Base-by-base conservation (phyloP, 2,113 vertebrate species). In the Galeopterus variegatus region DNA sequence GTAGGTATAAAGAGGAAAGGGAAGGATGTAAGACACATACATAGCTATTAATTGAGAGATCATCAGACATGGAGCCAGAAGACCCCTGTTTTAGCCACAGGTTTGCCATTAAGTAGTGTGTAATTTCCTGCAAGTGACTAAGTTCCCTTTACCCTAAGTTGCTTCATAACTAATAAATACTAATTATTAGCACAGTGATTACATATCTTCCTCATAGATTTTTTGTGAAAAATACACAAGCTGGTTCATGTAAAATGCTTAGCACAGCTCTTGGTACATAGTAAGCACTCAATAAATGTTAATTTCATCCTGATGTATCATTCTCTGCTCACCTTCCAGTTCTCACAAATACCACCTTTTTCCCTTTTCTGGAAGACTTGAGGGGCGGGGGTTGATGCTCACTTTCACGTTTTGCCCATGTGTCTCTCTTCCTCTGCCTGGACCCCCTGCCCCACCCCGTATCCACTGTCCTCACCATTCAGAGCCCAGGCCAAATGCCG, bases 151-250 rank as follows among this genome's bases (percentile, higher is more conserved):
- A 54, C 11, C 8, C 87, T 60, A 54, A 54, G 10, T 80, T 86
- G 52, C 65, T 58, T 94, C 45, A 36, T 94, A 62, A 54, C 70
- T 79, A 92, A 36, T 84, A 88, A 91, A 93, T 64, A 72, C 45
- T 65, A 31, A 70, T 88, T 73, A 80, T 86, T n/a, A 70, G 6
- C 2, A 33, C 28, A 60, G 45, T 58, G 17, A 45, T 70, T 36
- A 41, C 41, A 7, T 23, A 26, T 56, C 45, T 82, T 92, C 28
- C 45, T 75, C 26, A 69, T 60, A 31, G 48, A 45, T 50, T 31
- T 64, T 58, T 92, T 92, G 12, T 80, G 75, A 58, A 64, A 90
- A 82, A 85, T 76, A 19, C 17, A 26, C 24, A 21, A 33, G 21
- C 41, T 56, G 13, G 1, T 65, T 82, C 62, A 28, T 60, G 24